Evolutionary conservation across 1,140 invertebrate species (phyloP), one percentile per base, ranked within the genome.

Genomic region (Phenacoccus solenopsis): DNA sequence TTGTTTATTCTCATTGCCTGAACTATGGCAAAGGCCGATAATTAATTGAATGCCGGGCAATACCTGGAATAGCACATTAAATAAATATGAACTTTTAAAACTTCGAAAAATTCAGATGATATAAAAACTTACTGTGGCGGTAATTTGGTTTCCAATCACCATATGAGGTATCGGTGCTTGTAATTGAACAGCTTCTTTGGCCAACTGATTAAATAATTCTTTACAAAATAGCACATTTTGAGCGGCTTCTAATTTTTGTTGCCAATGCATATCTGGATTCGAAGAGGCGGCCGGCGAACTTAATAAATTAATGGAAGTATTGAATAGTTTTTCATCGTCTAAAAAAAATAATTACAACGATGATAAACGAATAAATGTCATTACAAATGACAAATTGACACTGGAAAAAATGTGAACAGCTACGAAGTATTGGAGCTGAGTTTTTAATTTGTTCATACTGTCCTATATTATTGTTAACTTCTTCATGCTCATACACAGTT

Each of bases 141-240:
- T 92, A 72, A 98, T 98, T 81, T 97, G 93, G 80, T 97, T 98
- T 59, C 93, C 94, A 67, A 97, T 91, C 28, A 98, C 95, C 84
- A 98, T 91, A 76, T 97, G 94, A 9, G 95, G 95, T 76, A 98
- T 95, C 0, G 90, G 88, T 1, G 91, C 89, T 76, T 94, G 90
- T 1, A 96, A 78, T 75, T 96, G 91, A 3, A 98, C 94, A 0
- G 96, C 95, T 79, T 98, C 95, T 72, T 92, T 88, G 0, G 95
- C 94, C 30, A 98, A 80, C 77, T 97, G 91, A 72, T 91, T 91
- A 78, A 98, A 98, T 1, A 98, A 79, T 80, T 98, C 96, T 81
- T 98, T 98, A 78, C 95, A 98, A 80, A 97, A 98, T 2, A 98
- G 80, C 28, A 98, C 94, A 81, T 98, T 98, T 77, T 98, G 96